Evolutionary conservation across 92 coral and sea anemone species (phyloP).

Genomic region (Zoanthus sociatus): DNA sequence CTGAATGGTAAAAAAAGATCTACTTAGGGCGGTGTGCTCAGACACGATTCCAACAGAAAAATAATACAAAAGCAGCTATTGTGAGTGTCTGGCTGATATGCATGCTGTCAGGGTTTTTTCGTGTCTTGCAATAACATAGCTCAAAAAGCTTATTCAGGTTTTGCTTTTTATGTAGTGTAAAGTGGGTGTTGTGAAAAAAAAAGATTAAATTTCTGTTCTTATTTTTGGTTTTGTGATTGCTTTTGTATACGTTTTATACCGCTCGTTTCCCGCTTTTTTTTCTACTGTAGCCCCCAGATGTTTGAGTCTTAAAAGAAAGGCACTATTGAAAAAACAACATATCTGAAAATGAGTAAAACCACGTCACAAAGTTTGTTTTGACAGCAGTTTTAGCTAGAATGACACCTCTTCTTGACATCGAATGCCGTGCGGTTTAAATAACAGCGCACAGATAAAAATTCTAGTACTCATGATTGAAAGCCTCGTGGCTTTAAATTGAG

Average conservation of each 20-base stretch:
- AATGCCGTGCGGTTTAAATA: not conserved
- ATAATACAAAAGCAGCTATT: not conserved
- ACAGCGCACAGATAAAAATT: not conserved
- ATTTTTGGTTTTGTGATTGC: not conserved
- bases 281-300: not conserved
- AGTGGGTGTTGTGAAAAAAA: not conserved
- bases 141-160: not conserved
- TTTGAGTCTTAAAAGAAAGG: not conserved
- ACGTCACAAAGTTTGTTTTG: not conserved
- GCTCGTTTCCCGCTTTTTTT: not conserved
- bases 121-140: not conserved
- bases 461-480: not conserved
- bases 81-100: not conserved
- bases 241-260: not conserved
- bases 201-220: not conserved
- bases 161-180: not conserved
- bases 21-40: not conserved
- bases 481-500: not conserved
- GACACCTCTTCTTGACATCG: not conserved
- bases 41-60: not conserved
- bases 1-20: conserved; percentile 10
- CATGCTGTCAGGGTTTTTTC: not conserved
- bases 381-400: not conserved
- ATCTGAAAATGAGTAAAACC: not conserved
- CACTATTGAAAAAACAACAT: not conserved